A percentile compares a stretch with the other conserved stretches of the same genome.
phyloP scores from a whole-genome alignment of 2,113 vertebrate species.

The Chlamydotis undulata region DNA sequence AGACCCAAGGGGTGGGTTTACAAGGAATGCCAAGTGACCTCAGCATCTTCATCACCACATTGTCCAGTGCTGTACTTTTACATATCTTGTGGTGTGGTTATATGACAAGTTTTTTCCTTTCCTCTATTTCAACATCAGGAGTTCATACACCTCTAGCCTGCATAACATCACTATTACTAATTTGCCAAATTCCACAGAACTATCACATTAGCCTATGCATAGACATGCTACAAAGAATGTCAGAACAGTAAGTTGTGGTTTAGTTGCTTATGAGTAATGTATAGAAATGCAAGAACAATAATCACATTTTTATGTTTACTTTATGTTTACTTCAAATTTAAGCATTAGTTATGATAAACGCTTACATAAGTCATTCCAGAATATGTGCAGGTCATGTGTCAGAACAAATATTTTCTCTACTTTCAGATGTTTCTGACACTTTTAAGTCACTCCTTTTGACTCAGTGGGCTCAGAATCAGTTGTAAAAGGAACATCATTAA shows the following conservation, averaged over 20 bases:
- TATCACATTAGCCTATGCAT: not conserved
- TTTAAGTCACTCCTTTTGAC: constrained; percentile 38
- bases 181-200: not conserved
- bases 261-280: not conserved
- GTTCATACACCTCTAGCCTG: not conserved
- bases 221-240: not conserved
- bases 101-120: not conserved
- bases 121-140: not conserved
- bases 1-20: not conserved
- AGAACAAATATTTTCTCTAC: not conserved
- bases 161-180: not conserved
- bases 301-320: not conserved
- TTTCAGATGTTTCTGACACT: not conserved
- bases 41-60: not conserved
- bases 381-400: not conserved
- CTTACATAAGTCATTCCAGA: not conserved
- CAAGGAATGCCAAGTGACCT: not conserved
- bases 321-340: not conserved
- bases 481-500: constrained; percentile 30
- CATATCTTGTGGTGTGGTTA: not conserved
- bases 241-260: not conserved
- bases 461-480: constrained; percentile 13
- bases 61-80: not conserved
- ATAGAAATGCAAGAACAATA: not conserved
- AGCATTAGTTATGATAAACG: not conserved